Evolutionary conservation across 1,140 invertebrate species (phyloP).

Genomic region (Panagrolaimus sp.): DNA sequence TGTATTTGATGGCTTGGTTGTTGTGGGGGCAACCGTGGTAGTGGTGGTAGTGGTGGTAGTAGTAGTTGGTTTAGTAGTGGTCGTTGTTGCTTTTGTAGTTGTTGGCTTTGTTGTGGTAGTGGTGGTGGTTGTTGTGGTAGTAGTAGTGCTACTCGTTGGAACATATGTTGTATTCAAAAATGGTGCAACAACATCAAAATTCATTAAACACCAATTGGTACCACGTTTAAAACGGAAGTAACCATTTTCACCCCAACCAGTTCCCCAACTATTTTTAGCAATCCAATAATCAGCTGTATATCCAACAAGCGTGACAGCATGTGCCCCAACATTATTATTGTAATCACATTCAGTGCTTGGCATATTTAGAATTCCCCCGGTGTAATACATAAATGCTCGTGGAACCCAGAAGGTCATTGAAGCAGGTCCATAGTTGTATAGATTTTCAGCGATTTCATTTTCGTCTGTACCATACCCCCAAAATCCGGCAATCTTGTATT

Average conservation of each 20-base stretch:
- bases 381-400: background rate
- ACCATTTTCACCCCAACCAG: slow-evolving; percentile 24
- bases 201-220: background rate
- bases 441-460: background rate
- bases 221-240: slow-evolving; percentile 23
- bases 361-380: background rate
- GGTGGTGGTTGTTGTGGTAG: too few relatives aligned
- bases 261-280: slow-evolving; percentile 60
- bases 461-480: background rate
- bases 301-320: slow-evolving; percentile 63
- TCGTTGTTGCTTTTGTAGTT: too few relatives aligned
- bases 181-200: background rate
- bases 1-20: too few relatives aligned
- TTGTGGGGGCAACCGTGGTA: too few relatives aligned
- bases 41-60: too few relatives aligned
- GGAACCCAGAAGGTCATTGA: background rate
- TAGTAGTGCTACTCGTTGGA: too few relatives aligned
- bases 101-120: too few relatives aligned
- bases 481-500: background rate
- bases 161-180: background rate
- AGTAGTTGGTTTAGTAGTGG: too few relatives aligned
- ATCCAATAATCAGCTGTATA: slow-evolving; percentile 66
- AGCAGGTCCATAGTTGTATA: background rate
- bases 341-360: background rate
- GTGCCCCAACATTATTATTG: slow-evolving; percentile 26